Conservation (phyloP, 2,888 invertebrate genomes). For the Phyllotreta striolata region DNA sequence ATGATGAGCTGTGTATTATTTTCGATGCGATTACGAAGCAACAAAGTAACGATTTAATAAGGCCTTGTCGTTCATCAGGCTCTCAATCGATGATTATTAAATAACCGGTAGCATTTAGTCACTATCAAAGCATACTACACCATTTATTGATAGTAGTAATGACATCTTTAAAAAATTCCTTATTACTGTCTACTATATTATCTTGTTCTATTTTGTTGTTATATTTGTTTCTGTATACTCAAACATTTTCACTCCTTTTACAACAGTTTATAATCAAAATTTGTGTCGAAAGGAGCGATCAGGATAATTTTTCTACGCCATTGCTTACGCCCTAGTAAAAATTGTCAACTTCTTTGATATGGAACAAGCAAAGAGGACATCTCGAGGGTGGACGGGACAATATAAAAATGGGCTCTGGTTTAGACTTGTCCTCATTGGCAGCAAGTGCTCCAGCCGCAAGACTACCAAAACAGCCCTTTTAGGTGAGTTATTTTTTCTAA, state of each 20-base stretch:
- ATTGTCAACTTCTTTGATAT: conserved; percentile 25
- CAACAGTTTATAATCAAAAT: too few species aligned
- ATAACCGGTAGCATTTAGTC: too few species aligned
- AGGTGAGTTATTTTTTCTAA: background rate
- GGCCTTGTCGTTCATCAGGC: too few species aligned
- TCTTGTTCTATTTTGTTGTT: background rate
- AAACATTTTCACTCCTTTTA: too few species aligned
- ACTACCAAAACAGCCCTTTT: conserved; percentile 19
- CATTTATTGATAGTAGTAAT: too few species aligned
- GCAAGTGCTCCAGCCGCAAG: conserved; percentile 11
- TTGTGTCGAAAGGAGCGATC: too few species aligned
- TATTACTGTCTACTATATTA: too few species aligned
- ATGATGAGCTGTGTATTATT: background rate
- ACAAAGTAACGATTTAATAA: too few species aligned
- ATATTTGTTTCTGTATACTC: background rate
- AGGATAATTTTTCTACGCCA: conserved; percentile 17
- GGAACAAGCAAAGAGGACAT: conserved; percentile 9
- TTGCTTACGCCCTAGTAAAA: conserved; percentile 9
- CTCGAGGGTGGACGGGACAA: conserved; percentile 21
- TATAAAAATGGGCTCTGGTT: conserved; percentile 25
- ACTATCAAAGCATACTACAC: too few species aligned
- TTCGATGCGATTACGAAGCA: background rate
- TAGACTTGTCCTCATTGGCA: conserved; percentile 18
- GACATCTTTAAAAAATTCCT: too few species aligned
- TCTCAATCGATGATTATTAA: too few species aligned